Evolutionary conservation across 37 sponge, comb jelly and placozoan species (phyloP), one percentile per base, ranked within the genome.

Genomic region (Haliclona indistincta): DNA sequence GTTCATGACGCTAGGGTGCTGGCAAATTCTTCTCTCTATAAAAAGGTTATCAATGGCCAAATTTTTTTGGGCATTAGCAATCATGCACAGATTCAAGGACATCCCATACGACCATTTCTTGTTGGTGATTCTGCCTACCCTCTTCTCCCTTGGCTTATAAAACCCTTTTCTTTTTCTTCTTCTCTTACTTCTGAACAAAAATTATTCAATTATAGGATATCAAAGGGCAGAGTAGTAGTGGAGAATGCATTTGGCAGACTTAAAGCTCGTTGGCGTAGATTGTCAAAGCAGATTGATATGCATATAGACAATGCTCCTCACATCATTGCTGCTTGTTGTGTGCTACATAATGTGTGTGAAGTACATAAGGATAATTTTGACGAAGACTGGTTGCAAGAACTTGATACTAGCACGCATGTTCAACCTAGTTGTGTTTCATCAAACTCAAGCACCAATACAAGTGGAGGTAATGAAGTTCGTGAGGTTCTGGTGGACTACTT

Each of bases 321-420:
- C 47, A 15, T 69, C 22, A 42, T 69, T 42, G 44, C 70, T 42
- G 70, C 70, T 5, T 69, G 70, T 40, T 69, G 70, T 43, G 36
- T 34, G 36, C 25, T 69, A 43, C 70, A 69, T 34, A 69, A 69
- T 69, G 8, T 43, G 29, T 69, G 70, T 69, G 70, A 69, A 51
- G 44, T 69, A 26, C 70, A 69, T 69, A 51, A 51, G 11, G 49
- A 69, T 42, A 11, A 47, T 40, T 69, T 69, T 42, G 49, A 69
- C 30, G 70, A 69, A 25, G 70, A 69, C 3, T 69, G 70, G 70
- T 39, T 69, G 44, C 66, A 65, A 65, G 66, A 65, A 19, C 11
- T 17, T 73, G 37, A 26, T 11, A 11, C n/a, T 5, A 15, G 37
- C n/a, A n/a, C n/a, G n/a, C n/a, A n/a, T n/a, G n/a, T n/a, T n/a